These are phyloP conservation scores for Catharus fuscescens DNA, from an alignment of 2,113 vertebrate species.

Conservation along the genomic window DNA sequence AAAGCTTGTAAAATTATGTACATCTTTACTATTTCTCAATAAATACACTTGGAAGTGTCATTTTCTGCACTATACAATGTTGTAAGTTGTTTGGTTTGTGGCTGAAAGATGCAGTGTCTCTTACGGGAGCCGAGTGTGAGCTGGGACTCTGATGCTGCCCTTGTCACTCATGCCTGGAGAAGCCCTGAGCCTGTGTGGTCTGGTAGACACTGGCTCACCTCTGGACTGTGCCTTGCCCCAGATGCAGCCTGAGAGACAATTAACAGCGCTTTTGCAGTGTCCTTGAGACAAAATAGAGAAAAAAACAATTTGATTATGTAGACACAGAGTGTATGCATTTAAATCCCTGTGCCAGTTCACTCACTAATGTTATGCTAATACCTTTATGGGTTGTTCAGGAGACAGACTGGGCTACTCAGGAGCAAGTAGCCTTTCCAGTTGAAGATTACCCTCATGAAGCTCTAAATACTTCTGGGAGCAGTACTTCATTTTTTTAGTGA, in stretches of 20 bases:
- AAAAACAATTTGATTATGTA: background rate
- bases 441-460: background rate
- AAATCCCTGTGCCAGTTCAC: background rate
- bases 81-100: slow-evolving; percentile 46
- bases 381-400: background rate
- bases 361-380: background rate
- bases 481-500: background rate
- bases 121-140: background rate
- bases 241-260: background rate
- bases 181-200: background rate
- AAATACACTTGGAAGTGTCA: slow-evolving; percentile 79
- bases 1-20: slow-evolving; percentile 85
- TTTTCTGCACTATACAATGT: slow-evolving; percentile 70
- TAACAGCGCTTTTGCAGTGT: background rate
- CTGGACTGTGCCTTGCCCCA: background rate
- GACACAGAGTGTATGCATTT: background rate
- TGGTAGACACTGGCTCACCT: background rate
- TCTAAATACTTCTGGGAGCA: background rate
- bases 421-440: background rate
- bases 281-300: background rate
- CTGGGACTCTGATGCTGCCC: background rate
- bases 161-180: background rate
- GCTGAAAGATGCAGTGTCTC: background rate
- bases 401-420: background rate
- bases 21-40: slow-evolving; percentile 84